Conservation (phyloP, 2,797 vertebrate species). For the Rhinogobio ventralis region DNA sequence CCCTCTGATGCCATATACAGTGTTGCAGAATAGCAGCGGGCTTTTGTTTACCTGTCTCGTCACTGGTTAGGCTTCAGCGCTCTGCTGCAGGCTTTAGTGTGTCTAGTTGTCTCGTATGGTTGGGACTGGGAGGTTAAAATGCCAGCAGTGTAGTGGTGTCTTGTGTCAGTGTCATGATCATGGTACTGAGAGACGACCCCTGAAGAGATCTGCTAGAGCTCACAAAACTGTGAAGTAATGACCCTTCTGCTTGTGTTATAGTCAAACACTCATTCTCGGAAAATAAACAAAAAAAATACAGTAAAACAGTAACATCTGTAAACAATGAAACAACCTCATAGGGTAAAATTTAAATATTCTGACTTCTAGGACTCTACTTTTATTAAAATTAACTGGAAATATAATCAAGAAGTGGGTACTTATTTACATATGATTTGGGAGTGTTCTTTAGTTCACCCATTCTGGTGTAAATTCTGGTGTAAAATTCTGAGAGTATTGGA, state of each 20-base stretch:
- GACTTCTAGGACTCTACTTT: not conserved
- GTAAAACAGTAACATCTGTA: not conserved
- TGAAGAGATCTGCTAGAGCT: not conserved
- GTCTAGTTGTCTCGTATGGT: constrained; percentile 3
- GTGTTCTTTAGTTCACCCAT: not conserved
- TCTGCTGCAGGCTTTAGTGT: not conserved
- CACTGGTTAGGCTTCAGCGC: not conserved
- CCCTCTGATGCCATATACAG: constrained; percentile 7
- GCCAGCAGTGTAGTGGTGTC: constrained; percentile 42
- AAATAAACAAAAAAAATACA: not conserved
- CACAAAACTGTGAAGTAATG: not conserved
- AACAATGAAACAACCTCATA: not conserved
- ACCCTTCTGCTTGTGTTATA: constrained; percentile 4
- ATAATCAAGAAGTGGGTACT: not conserved
- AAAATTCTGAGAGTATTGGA: no score
- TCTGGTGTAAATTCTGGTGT: not conserved
- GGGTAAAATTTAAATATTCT: not conserved
- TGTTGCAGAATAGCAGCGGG: constrained; percentile 6
- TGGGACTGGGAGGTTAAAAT: constrained; percentile 22
- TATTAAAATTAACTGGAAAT: not conserved
- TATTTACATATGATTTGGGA: not conserved
- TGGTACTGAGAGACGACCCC: not conserved
- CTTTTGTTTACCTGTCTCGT: constrained; percentile 37
- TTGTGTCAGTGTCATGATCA: constrained; percentile 31
- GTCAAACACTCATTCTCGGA: not conserved